These are phyloP conservation scores for Tenthredo livida DNA, from an alignment of 2,888 invertebrate species.

Conservation along the genomic window DNA sequence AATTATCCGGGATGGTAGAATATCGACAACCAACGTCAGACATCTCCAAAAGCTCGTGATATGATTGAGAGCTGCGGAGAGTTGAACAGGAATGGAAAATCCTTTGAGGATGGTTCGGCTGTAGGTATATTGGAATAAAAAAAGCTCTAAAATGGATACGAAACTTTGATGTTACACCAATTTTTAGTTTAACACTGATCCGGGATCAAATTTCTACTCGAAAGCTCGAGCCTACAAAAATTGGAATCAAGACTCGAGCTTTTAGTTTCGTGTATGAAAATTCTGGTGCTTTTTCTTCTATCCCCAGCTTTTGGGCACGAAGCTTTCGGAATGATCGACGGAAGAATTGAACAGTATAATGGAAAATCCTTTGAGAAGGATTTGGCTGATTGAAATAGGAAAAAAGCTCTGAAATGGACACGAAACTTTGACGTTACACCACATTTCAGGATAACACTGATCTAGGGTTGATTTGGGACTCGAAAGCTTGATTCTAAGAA, in stretches of 20 bases:
- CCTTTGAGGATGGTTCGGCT: not conserved
- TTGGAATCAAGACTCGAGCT: too few relatives aligned
- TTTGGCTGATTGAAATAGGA: not conserved
- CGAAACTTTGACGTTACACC: too few relatives aligned
- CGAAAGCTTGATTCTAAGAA: too few relatives aligned
- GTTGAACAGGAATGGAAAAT: not conserved
- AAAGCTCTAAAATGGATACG: not conserved
- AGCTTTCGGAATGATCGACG: too few relatives aligned
- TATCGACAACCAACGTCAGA: not conserved
- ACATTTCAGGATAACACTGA: not conserved
- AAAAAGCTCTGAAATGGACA: too few relatives aligned
- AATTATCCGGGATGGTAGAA: not conserved
- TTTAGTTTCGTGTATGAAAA: too few relatives aligned
- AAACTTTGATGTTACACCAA: not conserved
- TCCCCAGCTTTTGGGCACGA: not conserved
- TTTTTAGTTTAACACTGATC: too few relatives aligned
- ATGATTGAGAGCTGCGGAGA: not conserved
- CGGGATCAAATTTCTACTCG: too few relatives aligned
- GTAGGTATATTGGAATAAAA: not conserved
- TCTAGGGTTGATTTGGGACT: too few relatives aligned
- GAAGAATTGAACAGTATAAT: too few relatives aligned
- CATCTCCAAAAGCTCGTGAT: not conserved
- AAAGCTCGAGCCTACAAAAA: too few relatives aligned
- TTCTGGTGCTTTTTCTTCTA: not conserved
- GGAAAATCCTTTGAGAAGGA: not conserved